Conservation (phyloP, 2,797 vertebrate genomes). For the Hydrocynus forskahlii region DNA sequence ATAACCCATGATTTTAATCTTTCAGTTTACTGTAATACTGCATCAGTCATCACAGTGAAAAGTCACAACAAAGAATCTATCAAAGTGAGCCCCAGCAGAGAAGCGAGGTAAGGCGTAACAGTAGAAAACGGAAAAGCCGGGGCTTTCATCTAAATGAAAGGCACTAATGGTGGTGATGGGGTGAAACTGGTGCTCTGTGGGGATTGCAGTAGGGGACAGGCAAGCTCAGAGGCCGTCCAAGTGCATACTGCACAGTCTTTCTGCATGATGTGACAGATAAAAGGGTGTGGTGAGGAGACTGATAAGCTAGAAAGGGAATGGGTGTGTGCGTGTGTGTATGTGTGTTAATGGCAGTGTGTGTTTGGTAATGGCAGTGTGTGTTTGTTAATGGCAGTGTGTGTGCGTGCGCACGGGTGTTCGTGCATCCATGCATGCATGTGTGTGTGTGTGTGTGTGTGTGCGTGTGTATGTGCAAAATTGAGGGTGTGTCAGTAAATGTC, state of each 20-base stretch:
- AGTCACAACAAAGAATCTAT: constrained; percentile 15
- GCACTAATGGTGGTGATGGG: constrained; percentile 69
- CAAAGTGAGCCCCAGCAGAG: constrained; percentile 22
- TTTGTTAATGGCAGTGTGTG: constrained; percentile 24
- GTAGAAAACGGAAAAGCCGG: constrained; percentile 34
- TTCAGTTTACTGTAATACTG: neutral
- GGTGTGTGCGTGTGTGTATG: constrained; percentile 42
- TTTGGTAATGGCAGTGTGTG: constrained; percentile 23
- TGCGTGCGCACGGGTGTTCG: constrained; percentile 6
- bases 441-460: constrained; percentile 22
- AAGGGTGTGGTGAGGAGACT: constrained; percentile 68
- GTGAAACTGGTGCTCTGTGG: constrained; percentile 70
- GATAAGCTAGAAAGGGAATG: constrained; percentile 53
- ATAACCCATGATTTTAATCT: neutral
- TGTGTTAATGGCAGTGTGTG: constrained; percentile 25
- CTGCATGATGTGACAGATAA: constrained; percentile 66
- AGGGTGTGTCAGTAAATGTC: constrained; percentile 7
- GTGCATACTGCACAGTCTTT: constrained; percentile 61
- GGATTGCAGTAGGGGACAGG: constrained; percentile 62
- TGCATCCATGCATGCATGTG: neutral
- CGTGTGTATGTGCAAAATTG: neutral
- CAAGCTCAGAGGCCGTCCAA: constrained; percentile 65
- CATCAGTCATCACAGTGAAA: neutral
- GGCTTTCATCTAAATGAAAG: constrained; percentile 57
- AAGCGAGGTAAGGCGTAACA: constrained; percentile 14